These are phyloP conservation scores for Schizotus pectinicornis DNA, from an alignment of 2,888 invertebrate genomes.

Conservation along the genomic window DNA sequence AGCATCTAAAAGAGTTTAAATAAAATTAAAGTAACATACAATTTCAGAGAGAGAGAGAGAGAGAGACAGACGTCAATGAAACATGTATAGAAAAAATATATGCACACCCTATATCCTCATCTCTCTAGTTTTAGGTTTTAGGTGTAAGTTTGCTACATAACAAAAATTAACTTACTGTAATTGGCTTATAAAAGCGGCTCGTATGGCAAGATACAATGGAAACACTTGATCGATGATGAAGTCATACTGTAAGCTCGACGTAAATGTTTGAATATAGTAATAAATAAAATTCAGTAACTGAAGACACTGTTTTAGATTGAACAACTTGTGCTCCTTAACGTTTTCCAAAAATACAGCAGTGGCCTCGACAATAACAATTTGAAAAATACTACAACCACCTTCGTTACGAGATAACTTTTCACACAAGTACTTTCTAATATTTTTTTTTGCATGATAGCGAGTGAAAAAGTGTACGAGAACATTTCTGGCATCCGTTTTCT, in stretches of 20 bases:
- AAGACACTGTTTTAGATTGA: slow-evolving; percentile 36
- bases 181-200: slow-evolving; percentile 28
- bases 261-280: slow-evolving; percentile 34
- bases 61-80: no score
- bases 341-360: slow-evolving; percentile 31
- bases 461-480: slow-evolving; percentile 40
- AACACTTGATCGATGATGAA: slow-evolving; percentile 37
- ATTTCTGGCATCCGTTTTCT: slow-evolving; percentile 31
- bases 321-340: slow-evolving; percentile 32
- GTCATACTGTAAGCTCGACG: slow-evolving; percentile 32
- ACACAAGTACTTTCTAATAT: slow-evolving; percentile 40
- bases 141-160: background rate
- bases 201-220: slow-evolving; percentile 40
- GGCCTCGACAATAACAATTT: slow-evolving; percentile 31
- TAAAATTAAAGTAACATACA: no score
- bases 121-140: no score
- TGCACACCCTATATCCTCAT: no score
- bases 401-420: slow-evolving; percentile 30
- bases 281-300: slow-evolving; percentile 41
- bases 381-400: slow-evolving; percentile 27
- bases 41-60: no score
- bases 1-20: slow-evolving; percentile 9
- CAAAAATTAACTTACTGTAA: slow-evolving; percentile 11
- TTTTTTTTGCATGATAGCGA: slow-evolving; percentile 37
- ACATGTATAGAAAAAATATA: no score